These are phyloP conservation scores for Vidua macroura DNA, from an alignment of 2,113 vertebrate genomes.

Conservation along the genomic window DNA sequence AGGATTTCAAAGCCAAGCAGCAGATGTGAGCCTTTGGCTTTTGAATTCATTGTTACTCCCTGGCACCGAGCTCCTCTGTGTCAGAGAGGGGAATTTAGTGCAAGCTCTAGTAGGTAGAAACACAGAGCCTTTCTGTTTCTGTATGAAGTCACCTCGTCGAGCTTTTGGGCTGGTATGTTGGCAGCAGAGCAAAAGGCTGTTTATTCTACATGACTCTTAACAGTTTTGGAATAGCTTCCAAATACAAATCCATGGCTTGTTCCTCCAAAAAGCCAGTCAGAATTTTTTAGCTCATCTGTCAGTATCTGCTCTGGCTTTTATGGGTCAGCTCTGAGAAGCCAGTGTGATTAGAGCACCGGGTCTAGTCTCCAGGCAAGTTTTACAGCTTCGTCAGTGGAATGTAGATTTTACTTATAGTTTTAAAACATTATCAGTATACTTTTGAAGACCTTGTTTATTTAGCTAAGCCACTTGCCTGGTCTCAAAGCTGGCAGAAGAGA, in stretches of 20 bases:
- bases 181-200: constrained; percentile 43
- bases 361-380: background rate
- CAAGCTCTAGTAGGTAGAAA: background rate
- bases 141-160: background rate
- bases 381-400: background rate
- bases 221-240: background rate
- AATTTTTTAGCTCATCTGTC: background rate
- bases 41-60: background rate
- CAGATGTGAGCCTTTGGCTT: background rate
- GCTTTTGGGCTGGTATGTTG: background rate
- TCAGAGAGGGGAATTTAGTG: background rate
- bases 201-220: background rate
- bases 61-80: background rate
- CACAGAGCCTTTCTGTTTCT: background rate
- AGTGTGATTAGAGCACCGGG: background rate
- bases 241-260: constrained; percentile 32
- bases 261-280: background rate
- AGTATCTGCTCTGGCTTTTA: background rate
- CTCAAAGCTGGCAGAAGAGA: background rate
- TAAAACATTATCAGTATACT: background rate
- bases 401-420: background rate
- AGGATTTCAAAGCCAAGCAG: background rate
- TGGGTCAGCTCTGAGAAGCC: background rate
- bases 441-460: background rate
- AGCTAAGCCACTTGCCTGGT: background rate